Conservation (phyloP, 2,888 invertebrate species). For the Lepidocyrtoides sp. region DNA sequence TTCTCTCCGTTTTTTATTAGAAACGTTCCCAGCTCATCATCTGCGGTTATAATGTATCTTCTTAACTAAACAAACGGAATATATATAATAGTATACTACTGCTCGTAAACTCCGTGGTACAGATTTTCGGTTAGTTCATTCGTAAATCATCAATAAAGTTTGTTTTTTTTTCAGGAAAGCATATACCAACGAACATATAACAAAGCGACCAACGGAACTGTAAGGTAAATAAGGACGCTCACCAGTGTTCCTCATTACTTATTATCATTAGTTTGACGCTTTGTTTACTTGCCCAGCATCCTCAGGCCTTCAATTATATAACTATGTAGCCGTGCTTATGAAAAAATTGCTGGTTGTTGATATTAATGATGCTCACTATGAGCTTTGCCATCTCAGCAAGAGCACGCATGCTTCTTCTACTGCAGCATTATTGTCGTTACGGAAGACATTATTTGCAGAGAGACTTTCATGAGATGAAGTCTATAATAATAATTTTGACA, state of each 20-base stretch:
- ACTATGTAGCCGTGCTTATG: conserved; percentile 34
- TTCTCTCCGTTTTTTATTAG: not conserved
- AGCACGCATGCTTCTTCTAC: not conserved
- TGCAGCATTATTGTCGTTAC: not conserved
- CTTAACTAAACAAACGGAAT: not conserved
- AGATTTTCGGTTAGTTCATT: not conserved
- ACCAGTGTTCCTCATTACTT: not conserved
- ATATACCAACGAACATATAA: not conserved
- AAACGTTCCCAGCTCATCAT: not conserved
- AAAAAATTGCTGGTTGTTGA: conserved; percentile 48
- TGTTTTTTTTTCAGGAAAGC: not conserved
- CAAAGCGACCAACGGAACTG: conserved; percentile 7
- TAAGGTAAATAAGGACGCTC: conserved; percentile 3
- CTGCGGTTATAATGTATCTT: not conserved
- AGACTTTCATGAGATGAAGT: conserved; percentile 27
- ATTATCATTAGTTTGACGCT: conserved; percentile 14
- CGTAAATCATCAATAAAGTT: conserved; percentile 16
- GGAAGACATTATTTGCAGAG: not conserved
- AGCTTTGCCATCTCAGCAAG: conserved; percentile 42
- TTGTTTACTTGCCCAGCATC: conserved; percentile 25
- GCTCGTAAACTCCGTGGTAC: not conserved
- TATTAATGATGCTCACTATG: conserved; percentile 48
- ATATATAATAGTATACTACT: not conserved
- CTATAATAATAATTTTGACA: conserved; percentile 55
- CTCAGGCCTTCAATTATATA: conserved; percentile 42